Evolutionary conservation across 2,797 vertebrate species (phyloP).

Genomic region (Lateolabrax maculatus): DNA sequence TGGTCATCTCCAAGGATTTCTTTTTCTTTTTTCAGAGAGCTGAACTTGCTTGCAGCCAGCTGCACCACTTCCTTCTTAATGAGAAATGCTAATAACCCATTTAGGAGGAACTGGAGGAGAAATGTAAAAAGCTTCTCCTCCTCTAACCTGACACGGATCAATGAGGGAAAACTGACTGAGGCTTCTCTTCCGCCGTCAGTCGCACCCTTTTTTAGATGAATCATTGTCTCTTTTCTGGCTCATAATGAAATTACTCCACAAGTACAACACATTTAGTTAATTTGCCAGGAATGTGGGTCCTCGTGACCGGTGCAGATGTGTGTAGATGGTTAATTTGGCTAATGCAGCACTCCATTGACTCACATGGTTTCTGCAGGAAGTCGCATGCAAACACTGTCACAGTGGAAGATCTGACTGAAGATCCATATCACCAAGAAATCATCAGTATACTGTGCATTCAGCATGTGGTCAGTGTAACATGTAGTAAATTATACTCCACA

Average conservation of each 20-base stretch:
- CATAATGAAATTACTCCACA: background rate
- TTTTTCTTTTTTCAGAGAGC: background rate
- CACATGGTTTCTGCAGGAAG: background rate
- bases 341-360: background rate
- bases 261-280: background rate
- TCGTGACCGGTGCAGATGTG: background rate
- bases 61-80: conserved; percentile 17
- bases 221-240: background rate
- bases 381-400: background rate
- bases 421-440: background rate
- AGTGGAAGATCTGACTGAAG: background rate
- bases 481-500: background rate
- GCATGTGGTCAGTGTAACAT: background rate
- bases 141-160: background rate
- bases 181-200: background rate
- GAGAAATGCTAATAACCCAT: conserved; percentile 31
- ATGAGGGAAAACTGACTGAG: background rate
- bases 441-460: background rate
- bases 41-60: conserved; percentile 3
- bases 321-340: background rate
- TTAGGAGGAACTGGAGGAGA: conserved; percentile 30
- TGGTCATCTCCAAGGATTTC: background rate
- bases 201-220: background rate
- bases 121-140: conserved; percentile 9
- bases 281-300: background rate